These are phyloP conservation scores for Cyclophora punctaria DNA, from an alignment of 2,888 invertebrate species.

Conservation along the genomic window DNA sequence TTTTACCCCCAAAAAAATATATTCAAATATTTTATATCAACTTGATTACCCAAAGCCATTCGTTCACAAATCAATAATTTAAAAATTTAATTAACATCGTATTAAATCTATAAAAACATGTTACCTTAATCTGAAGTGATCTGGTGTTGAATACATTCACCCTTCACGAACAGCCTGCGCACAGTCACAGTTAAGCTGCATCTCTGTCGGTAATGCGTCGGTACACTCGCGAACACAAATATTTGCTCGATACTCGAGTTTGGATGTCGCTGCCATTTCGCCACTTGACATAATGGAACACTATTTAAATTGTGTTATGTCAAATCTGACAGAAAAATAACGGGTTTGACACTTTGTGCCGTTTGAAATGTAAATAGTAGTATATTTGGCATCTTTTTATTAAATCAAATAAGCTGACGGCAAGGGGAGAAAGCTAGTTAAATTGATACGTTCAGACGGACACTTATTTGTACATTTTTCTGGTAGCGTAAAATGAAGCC, in stretches of 20 bases:
- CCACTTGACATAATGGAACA: conserved; percentile 61
- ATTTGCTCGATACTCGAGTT: conserved; percentile 58
- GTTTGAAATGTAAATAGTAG: too few species aligned
- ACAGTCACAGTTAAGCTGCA: conserved; percentile 47
- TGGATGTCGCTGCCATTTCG: conserved; percentile 55
- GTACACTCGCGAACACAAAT: conserved; percentile 58
- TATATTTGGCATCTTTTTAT: too few species aligned
- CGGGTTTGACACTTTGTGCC: too few species aligned
- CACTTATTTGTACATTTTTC: too few species aligned
- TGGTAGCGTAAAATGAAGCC: too few species aligned
- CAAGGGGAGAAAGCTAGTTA: too few species aligned
- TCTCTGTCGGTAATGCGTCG: conserved; percentile 45
- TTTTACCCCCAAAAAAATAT: not conserved
- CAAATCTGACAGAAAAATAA: too few species aligned
- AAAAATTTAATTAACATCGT: conserved; percentile 13
- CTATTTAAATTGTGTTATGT: conserved; percentile 8
- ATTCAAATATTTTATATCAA: not conserved
- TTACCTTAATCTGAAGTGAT: conserved; percentile 21
- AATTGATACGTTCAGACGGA: too few species aligned
- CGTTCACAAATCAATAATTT: not conserved
- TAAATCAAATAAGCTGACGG: too few species aligned
- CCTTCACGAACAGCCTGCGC: conserved; percentile 38
- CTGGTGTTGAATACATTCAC: conserved; percentile 36
- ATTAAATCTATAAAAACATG: conserved; percentile 16
- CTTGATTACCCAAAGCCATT: not conserved